Evolutionary conservation across 2,888 invertebrate species (phyloP), one percentile per base, ranked within the genome.

Genomic region (Tiliacea citrago): DNA sequence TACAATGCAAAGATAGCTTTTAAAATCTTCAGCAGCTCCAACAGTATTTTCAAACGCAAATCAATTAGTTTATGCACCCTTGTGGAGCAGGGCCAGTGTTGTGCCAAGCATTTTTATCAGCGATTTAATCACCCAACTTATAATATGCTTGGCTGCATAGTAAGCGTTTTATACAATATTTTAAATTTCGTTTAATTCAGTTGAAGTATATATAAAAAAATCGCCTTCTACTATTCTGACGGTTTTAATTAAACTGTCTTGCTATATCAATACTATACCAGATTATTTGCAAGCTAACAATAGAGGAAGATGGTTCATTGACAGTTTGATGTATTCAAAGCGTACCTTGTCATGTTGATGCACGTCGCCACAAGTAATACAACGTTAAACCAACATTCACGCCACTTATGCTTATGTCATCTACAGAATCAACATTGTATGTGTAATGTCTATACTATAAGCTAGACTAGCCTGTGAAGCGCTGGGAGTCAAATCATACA

Each of bases 351-450:
- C 16, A 24, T 75, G 53, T 75, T 68, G 39, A 16, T 39, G 24
- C 58, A 68, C 51, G 45, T 13, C 7, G 13, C 10, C 10, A 47
- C 39, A 61, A 70, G 55, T 69, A 42, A 69, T 61, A 29, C 13
- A 70, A 76, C 21, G 55, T 69, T 69, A 77, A 69, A 77, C 53
- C 29, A 61, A 76, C 53, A 69, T 55, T n/a, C 24, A 39, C 47
- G 53, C 53, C 61, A 69, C 29, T 55, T 55, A 62, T 35, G 77
- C 42, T 51, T 69, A 77, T 35, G 53, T 42, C 21, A 77, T 77
- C n/a, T 49, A 55, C 42, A 76, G 61, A 42, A 77, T 70, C 77
- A 77, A 77, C 18, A 62, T 49, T 70, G 42, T 24, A 61, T 39
- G 8, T 42, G n/a, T 69, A 68, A 67, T 45, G 6, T 47, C 16